A percentile compares a stretch with the other conserved stretches of the same genome.
phyloP scores from a whole-genome alignment of 2,797 vertebrate genomes.

The Sebastes reedi region DNA sequence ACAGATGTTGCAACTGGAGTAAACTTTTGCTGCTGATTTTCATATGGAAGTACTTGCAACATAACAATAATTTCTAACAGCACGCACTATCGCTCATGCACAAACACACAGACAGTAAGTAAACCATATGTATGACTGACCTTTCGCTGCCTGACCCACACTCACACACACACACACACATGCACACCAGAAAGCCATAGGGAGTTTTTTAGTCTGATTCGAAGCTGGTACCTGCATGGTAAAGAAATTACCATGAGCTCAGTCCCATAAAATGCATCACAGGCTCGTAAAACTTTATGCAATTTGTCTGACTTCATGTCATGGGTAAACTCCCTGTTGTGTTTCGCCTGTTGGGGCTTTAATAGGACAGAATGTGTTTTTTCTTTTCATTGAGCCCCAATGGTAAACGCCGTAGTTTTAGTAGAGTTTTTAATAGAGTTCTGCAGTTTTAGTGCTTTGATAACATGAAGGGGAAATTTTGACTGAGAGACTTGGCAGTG shows the following conservation, averaged over 20 bases:
- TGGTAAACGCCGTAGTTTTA: background rate
- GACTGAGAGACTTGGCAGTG: background rate
- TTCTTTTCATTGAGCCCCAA: background rate
- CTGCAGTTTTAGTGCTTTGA: background rate
- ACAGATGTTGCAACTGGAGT: background rate
- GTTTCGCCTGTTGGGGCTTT: conserved; percentile 36
- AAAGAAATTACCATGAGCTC: conserved; percentile 66
- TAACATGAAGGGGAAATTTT: background rate
- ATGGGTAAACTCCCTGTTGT: conserved; percentile 45
- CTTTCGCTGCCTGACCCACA: background rate
- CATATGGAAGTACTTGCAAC: background rate
- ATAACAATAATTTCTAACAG: background rate
- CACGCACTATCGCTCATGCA: background rate
- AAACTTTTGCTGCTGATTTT: background rate
- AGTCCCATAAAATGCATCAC: conserved; percentile 57
- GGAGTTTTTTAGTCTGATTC: background rate
- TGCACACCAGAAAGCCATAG: background rate
- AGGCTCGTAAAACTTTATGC: conserved; percentile 55
- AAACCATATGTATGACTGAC: conserved; percentile 15
- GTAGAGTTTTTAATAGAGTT: background rate
- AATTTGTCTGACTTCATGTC: conserved; percentile 39
- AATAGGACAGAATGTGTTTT: background rate
- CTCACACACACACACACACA: background rate
- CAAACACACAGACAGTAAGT: conserved; percentile 3
- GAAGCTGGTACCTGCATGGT: conserved; percentile 39